These are phyloP conservation scores for Nothoprocta perdicaria DNA, from an alignment of 2,113 vertebrate species.

Conservation along the genomic window DNA sequence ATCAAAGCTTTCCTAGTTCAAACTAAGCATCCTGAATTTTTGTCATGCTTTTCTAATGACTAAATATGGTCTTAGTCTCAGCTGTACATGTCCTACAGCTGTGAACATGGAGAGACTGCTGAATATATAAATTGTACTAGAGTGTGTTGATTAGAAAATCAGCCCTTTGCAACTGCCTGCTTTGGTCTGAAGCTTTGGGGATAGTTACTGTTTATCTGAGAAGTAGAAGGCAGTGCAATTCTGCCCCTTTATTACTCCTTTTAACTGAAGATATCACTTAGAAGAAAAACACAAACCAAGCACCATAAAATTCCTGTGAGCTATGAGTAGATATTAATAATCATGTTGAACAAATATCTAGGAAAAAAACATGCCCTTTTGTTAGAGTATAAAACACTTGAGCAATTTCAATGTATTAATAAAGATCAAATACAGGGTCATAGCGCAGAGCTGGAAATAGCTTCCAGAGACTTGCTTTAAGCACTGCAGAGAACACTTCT, in stretches of 20 bases:
- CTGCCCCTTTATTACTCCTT: slow-evolving; percentile 15
- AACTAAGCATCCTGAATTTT: neutral
- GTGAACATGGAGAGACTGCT: neutral
- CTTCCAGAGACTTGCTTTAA: slow-evolving; percentile 41
- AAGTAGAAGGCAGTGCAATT: neutral
- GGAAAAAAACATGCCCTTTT: slow-evolving; percentile 43
- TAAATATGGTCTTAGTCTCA: neutral
- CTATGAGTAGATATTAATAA: slow-evolving; percentile 47
- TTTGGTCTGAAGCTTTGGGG: neutral
- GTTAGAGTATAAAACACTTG: slow-evolving; percentile 34
- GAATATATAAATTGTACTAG: neutral
- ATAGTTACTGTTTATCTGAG: neutral
- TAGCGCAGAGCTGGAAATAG: slow-evolving; percentile 23
- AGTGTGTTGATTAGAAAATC: slow-evolving; percentile 18
- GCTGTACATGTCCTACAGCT: neutral
- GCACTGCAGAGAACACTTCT: slow-evolving; percentile 12
- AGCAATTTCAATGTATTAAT: slow-evolving; percentile 29
- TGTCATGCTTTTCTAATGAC: neutral
- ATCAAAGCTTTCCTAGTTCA: neutral
- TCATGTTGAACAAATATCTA: slow-evolving; percentile 25
- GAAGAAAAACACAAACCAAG: slow-evolving; percentile 32
- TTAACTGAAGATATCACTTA: slow-evolving; percentile 7
- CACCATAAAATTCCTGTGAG: slow-evolving; percentile 5
- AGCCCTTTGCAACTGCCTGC: neutral
- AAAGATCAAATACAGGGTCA: slow-evolving; percentile 58